Evolutionary conservation across 2,797 vertebrate genomes (phyloP), one percentile per base, ranked within the genome.

Genomic region (Macropodus opercularis): DNA sequence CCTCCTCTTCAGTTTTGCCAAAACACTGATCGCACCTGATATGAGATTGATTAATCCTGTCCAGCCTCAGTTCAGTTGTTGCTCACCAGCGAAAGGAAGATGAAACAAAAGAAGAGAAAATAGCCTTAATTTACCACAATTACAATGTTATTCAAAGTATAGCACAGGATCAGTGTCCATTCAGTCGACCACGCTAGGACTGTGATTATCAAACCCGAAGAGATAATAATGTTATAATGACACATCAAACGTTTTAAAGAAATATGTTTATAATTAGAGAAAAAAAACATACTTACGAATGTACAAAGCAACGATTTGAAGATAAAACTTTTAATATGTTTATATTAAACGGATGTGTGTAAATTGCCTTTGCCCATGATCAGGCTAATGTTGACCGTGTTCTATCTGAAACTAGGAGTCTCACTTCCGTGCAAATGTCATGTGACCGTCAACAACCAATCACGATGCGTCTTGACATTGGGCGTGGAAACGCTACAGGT

Each of bases 401-500:
- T 13, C 9, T 32, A 10, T 2, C 11, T 13, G 24, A n/a, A n/a
- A n/a, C n/a, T n/a, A n/a, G n/a, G n/a, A n/a, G n/a, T n/a, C n/a
- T n/a, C n/a, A n/a, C n/a, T n/a, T n/a, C n/a, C n/a, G n/a, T n/a
- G n/a, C 4, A 3, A 22, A n/a, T 41, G 6, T 18, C 68, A 65
- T 3, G n/a, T 63, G 72, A 72, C 40, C 2, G 23, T 14, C n/a
- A n/a, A n/a, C 14, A 6, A 14, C 31, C 31, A 12, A 32, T 8
- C 9, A 1, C 3, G 0, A 14, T 14, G 12, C 47, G 60, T 41
- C 32, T 1, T 60, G 72, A 38, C 9, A 36, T 36, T 61, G 69
- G 80, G 81, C 69, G 84, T 64, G 72, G 72, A 51, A 70, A 69
- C 2, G 19, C 1, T 0, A 43, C 72, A 84, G 83, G 75, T 86